Base-by-base conservation (phyloP, 2,888 invertebrate species). In the Hermaeophaga mercurialis region DNA sequence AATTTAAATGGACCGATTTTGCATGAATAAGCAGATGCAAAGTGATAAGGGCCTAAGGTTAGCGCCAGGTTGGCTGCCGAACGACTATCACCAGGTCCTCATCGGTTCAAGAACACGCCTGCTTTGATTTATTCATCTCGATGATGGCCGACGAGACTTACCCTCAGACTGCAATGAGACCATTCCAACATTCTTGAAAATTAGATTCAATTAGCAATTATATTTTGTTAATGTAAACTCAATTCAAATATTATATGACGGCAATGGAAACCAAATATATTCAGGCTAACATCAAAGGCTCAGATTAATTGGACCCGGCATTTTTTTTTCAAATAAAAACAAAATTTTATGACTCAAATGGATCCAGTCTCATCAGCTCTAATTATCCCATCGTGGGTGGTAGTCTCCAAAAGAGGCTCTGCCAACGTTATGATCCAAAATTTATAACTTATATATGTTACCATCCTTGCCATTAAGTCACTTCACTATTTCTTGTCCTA, bases 401-500 rank as follows among this genome's bases (percentile, higher is more conserved):
- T 36, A 54, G 48, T 45, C 44, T 56, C 44, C 58, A 56, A 65
- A 54, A 53, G 50, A 47, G 33, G 28, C 54, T 50, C 49, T 43
- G 56, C 44, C 59, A 54, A 60, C 52, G 47, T 31, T 59, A 59
- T 59, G 55, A 59, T 59, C 38, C 59, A 55, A 55, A 74, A 74
- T 74, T 74, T 74, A 75, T 73, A 74, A 71, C 73, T 69, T 66
- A 68, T 69, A 73, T 70, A 68, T 70, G 69, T 70, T 56, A 46
- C 56, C 50, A 55, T 15, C 59, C 72, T 71, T 72, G 70, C 68
- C 58, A 63, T 55, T 58, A 63, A 63, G 31, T 56, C 67, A 64
- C 61, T 66, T 63, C 62, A 66, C 64, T 65, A 63, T 67, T 70
- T 70, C 68, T 71, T 70, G 67, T 55, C 28, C 44, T 55, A 44